These are phyloP conservation scores for Platichthys flesus DNA, from an alignment of 2,113 vertebrate species.

Conservation along the genomic window DNA sequence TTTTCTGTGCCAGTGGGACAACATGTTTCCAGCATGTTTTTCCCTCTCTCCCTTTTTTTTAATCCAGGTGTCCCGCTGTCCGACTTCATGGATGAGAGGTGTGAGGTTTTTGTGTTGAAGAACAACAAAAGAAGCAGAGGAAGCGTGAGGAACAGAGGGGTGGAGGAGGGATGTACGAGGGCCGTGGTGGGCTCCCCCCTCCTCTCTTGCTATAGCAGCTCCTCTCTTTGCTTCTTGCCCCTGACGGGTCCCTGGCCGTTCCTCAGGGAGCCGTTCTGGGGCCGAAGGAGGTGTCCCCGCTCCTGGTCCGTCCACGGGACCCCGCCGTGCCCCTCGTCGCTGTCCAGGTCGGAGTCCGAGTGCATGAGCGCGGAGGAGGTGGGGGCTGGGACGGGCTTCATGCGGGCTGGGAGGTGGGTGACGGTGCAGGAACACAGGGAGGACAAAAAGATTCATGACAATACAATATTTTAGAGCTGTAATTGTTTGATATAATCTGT, in stretches of 20 bases:
- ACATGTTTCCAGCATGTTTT: slow-evolving; percentile 51
- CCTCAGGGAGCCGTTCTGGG: slow-evolving; percentile 92
- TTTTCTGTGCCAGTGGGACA: slow-evolving; percentile 45
- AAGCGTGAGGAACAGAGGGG: slow-evolving; percentile 13
- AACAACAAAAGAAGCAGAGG: slow-evolving; percentile 21
- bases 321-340: slow-evolving; percentile 88
- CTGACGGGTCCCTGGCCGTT: slow-evolving; percentile 89
- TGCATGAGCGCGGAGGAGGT: slow-evolving; percentile 94
- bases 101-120: slow-evolving; percentile 54
- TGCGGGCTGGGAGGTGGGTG: slow-evolving; percentile 79
- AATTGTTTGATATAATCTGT: no score
- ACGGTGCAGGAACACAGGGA: not conserved
- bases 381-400: slow-evolving; percentile 86
- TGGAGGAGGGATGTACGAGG: slow-evolving; percentile 24
- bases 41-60: slow-evolving; percentile 18
- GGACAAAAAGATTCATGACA: no score
- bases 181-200: slow-evolving; percentile 28
- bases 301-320: slow-evolving; percentile 94
- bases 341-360: slow-evolving; percentile 96
- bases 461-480: no score
- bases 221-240: slow-evolving; percentile 85
- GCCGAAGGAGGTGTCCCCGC: slow-evolving; percentile 90
- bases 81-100: slow-evolving; percentile 47
- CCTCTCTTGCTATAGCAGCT: slow-evolving; percentile 78
- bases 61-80: slow-evolving; percentile 8